Conservation (phyloP, 2,888 invertebrate species). For the Plagiodera versicolora region DNA sequence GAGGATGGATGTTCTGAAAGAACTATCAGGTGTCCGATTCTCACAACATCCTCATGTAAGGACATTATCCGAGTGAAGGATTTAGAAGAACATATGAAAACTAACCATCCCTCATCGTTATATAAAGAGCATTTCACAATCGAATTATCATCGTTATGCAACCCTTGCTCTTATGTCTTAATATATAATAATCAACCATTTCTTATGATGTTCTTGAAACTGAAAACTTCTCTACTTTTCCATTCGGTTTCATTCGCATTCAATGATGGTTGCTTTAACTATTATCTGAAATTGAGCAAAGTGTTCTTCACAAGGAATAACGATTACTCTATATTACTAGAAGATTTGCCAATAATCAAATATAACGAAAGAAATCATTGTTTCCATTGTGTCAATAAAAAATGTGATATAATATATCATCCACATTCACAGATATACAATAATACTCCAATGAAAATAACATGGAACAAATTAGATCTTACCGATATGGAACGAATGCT, state of each 20-base stretch:
- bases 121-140: not conserved
- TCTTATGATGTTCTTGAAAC: not conserved
- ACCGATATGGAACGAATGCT: not conserved
- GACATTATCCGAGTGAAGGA: not conserved
- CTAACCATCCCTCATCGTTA: not conserved
- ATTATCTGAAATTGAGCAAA: not conserved
- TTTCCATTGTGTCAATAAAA: not conserved
- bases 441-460: not conserved
- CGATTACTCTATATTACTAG: not conserved
- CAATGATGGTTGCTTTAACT: not conserved
- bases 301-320: not conserved
- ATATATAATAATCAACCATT: not conserved
- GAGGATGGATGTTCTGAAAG: not conserved
- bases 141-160: not conserved
- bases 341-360: not conserved
- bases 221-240: not conserved
- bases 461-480: not conserved
- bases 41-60: not conserved
- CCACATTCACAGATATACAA: not conserved
- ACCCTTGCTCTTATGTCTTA: not conserved
- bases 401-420: not conserved
- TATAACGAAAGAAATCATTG: not conserved
- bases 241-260: not conserved
- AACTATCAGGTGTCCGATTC: not conserved
- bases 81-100: not conserved